Percentiles rank a stretch among this genome's conserved stretches.
phyloP scores from a whole-genome alignment of 35 echinoderm and acorn worm genomes.

The Chiridota heheva region DNA sequence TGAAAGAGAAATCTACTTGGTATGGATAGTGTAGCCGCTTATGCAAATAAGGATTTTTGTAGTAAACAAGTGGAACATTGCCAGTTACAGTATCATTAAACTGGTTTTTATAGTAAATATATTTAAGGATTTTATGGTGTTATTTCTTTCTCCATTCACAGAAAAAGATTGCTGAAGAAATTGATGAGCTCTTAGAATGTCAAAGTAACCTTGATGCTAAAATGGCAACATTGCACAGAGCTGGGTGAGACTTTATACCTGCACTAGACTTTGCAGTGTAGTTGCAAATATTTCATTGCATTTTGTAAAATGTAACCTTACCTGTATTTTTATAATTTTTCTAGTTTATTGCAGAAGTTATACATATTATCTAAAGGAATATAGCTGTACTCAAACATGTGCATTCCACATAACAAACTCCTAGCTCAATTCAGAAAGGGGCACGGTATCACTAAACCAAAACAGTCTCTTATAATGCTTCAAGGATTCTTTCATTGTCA shows the following conservation, averaged over 20 bases:
- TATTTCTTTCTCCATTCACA: constrained; percentile 41
- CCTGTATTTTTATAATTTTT: neutral
- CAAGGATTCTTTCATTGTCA: too few relatives aligned
- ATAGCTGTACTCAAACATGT: too few relatives aligned
- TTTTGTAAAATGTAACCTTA: neutral
- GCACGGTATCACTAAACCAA: too few relatives aligned
- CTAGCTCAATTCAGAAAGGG: too few relatives aligned
- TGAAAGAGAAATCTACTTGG: too few relatives aligned
- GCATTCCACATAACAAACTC: too few relatives aligned
- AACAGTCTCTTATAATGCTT: too few relatives aligned
- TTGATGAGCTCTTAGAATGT: constrained; percentile 78
- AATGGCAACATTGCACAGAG: constrained; percentile 79
- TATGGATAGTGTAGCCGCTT: neutral
- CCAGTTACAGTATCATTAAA: neutral
- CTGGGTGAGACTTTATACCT: constrained; percentile 69
- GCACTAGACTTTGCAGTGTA: neutral
- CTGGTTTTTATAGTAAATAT: neutral
- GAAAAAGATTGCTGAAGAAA: constrained; percentile 83
- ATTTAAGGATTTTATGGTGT: neutral
- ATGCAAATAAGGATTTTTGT: neutral
- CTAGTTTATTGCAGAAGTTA: neutral
- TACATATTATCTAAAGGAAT: neutral
- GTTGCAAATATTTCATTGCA: neutral
- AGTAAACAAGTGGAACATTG: neutral
- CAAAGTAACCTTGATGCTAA: constrained; percentile 83